A percentile compares a stretch with the other conserved stretches of the same genome.
These are phyloP conservation scores for Pangasius krempfi DNA, from an alignment of 2,797 vertebrate species.

Conservation along the genomic window DNA sequence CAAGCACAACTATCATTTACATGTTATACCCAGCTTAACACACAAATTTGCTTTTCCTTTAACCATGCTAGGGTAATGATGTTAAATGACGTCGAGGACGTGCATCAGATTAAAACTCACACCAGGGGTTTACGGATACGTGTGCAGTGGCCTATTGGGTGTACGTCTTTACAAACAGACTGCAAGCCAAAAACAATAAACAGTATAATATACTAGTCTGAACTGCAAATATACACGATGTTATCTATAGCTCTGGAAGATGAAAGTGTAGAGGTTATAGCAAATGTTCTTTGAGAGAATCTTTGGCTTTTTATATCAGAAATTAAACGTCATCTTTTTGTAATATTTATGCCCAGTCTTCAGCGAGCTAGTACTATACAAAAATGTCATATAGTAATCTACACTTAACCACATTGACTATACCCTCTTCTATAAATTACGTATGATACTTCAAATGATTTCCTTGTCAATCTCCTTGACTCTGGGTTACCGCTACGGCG, in stretches of 20 bases:
- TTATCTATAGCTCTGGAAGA: not conserved
- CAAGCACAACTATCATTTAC: constrained; percentile 36
- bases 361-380: not conserved
- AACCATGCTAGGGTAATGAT: constrained; percentile 41
- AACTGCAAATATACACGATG: constrained; percentile 25
- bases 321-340: not conserved
- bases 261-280: not conserved
- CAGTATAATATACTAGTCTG: constrained; percentile 20
- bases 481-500: too few relatives aligned
- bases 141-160: constrained; percentile 10
- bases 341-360: not conserved
- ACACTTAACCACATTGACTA: not conserved
- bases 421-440: too few relatives aligned
- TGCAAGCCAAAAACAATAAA: constrained; percentile 41
- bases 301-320: not conserved
- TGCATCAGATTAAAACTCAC: constrained; percentile 48
- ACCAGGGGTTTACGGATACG: constrained; percentile 35
- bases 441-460: not conserved
- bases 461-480: not conserved
- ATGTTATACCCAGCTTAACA: constrained; percentile 51
- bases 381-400: not conserved
- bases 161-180: constrained; percentile 35
- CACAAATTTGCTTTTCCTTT: constrained; percentile 48
- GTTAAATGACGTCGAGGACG: constrained; percentile 34
- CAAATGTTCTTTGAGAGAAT: not conserved